Conservation (phyloP, 2,888 invertebrate species). For the Incurvaria masculella region DNA sequence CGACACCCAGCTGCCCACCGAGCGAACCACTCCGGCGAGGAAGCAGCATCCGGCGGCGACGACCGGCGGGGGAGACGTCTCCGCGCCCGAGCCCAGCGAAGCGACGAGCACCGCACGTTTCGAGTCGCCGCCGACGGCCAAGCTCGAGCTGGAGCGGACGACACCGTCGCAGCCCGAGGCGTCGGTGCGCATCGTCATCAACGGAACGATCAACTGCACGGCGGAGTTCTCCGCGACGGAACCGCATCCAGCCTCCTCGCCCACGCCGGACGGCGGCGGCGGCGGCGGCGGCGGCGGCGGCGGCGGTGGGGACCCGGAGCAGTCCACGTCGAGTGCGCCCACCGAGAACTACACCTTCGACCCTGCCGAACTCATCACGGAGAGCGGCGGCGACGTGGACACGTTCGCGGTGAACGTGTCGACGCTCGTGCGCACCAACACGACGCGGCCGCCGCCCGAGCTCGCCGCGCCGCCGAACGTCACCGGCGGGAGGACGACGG, state of each 20-base stretch:
- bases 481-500: constrained; percentile 54
- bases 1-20: constrained; percentile 13
- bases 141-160: constrained; percentile 18
- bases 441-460: constrained; percentile 35
- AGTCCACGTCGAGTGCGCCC: background rate
- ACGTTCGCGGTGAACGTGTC: constrained; percentile 57
- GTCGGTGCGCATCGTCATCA: constrained; percentile 37
- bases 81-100: constrained; percentile 6
- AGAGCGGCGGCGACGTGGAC: constrained; percentile 44
- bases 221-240: constrained; percentile 37
- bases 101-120: constrained; percentile 14
- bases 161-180: constrained; percentile 31
- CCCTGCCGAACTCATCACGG: constrained; percentile 41
- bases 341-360: constrained; percentile 32
- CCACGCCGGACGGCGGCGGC: background rate
- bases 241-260: background rate
- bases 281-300: background rate
- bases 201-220: constrained; percentile 48
- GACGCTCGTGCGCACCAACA: constrained; percentile 47
- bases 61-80: constrained; percentile 14
- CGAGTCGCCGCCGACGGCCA: constrained; percentile 19
- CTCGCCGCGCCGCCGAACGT: constrained; percentile 47
- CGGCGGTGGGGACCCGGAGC: background rate
- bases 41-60: constrained; percentile 17
- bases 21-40: constrained; percentile 16